Evolutionary conservation across 1,140 invertebrate species (phyloP), one percentile per base, ranked within the genome.

Genomic region (Pectinophora gossypiella): DNA sequence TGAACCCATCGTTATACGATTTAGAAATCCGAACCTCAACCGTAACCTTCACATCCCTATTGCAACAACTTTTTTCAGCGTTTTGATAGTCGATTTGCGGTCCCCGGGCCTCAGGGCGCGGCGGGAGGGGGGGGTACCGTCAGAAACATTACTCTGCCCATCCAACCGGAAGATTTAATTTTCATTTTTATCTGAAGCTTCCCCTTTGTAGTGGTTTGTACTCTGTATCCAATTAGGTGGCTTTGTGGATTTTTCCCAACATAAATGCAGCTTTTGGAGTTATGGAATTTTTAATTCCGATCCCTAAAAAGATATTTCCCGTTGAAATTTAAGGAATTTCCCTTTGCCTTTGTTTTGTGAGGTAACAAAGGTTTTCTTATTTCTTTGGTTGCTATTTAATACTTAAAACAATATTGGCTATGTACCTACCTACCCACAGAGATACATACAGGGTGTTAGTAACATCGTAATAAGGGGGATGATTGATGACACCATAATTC

Each of bases 151-250:
- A 82, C 82, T 79, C 72, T 83, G 80, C 76, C 66, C 81, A 84
- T 83, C 83, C 83, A 72, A 59, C 61, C 70, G 80, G 83, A 86
- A 86, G 83, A 86, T 84, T 86, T 86, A 86, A 86, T 86, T 86
- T 86, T 86, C 80, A 86, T 86, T 86, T 86, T 86, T 86, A 86
- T 86, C 83, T 86, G 72, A 84, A 86, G 80, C 80, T 81, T 80
- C 78, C 82, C 73, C 76, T 84, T 86, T 86, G 83, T 85, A 85
- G 82, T 79, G 80, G 82, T 85, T 74, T 81, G 70, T 79, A 80
- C 59, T n/a, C n/a, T 77, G 82, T 84, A 79, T 85, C 82, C 82
- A 85, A 85, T 85, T 85, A 85, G 80, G 72, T 76, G 62, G 78
- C 78, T 85, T 85, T 82, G 80, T 81, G 69, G 68, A 68, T 83